Conservation (phyloP, 2,797 vertebrate species). For the Emydoidea blandingii region DNA sequence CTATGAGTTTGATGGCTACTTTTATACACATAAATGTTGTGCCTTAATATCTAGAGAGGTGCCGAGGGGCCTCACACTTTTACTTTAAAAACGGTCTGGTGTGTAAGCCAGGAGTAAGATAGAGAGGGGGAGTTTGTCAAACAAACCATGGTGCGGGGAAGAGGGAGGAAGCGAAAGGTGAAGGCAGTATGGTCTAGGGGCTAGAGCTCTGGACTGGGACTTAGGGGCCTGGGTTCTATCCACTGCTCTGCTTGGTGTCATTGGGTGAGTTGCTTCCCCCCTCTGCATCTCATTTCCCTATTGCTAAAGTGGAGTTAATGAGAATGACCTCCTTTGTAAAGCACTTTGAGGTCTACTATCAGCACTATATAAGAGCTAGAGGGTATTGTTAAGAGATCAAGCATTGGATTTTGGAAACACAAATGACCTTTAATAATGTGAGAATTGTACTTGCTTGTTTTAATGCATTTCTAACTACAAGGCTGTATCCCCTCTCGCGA, state of each 20-base stretch:
- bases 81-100: not conserved
- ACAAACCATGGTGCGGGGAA: not conserved
- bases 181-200: not conserved
- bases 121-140: not conserved
- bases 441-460: not conserved
- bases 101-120: not conserved
- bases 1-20: fast-evolving
- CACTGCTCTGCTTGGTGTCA: not conserved
- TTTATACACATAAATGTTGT: not conserved
- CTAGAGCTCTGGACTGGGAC: not conserved
- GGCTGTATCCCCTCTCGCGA: not conserved
- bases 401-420: not conserved
- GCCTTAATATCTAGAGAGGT: not conserved
- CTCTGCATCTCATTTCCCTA: not conserved
- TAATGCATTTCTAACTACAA: not conserved
- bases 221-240: not conserved
- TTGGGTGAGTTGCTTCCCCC: not conserved
- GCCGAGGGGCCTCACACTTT: fast-evolving
- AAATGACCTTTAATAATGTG: not conserved
- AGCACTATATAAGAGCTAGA: not conserved
- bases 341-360: not conserved
- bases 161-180: not conserved
- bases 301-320: not conserved
- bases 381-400: not conserved
- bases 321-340: not conserved